Conservation (phyloP, 1,140 invertebrate species). For the Tribolium castaneum region DNA sequence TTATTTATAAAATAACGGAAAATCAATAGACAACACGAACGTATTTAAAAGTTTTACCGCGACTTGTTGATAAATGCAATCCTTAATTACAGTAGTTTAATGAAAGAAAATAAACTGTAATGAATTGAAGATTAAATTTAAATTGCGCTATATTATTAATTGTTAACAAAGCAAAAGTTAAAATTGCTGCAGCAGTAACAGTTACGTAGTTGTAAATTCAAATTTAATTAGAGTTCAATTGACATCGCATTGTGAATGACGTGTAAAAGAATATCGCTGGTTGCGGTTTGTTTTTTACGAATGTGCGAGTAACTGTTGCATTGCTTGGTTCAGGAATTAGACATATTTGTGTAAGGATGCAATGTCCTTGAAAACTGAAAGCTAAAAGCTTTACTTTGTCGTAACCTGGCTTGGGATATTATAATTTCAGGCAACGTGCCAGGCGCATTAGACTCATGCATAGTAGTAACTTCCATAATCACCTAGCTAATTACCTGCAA, state of each 20-base stretch:
- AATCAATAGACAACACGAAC: constrained; percentile 16
- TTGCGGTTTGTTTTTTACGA: too few relatives aligned
- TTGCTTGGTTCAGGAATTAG: not conserved
- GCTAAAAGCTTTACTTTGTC: constrained; percentile 30
- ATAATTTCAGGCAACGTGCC: constrained; percentile 31
- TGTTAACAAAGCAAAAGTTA: not conserved
- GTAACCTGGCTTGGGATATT: constrained; percentile 29
- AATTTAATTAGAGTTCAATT: too few relatives aligned
- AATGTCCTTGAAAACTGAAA: constrained; percentile 15
- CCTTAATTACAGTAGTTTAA: constrained; percentile 3
- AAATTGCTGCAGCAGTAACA: too few relatives aligned
- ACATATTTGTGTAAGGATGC: not conserved
- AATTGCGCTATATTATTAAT: not conserved
- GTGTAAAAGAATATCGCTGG: too few relatives aligned
- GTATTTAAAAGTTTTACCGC: constrained; percentile 4
- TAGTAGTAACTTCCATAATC: constrained; percentile 23
- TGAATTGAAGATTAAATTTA: not conserved
- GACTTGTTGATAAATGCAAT: constrained; percentile 3
- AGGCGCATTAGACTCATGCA: constrained; percentile 19
- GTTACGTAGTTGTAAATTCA: too few relatives aligned
- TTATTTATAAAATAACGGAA: constrained; percentile 23
- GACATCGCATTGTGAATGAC: not conserved
- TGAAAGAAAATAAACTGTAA: not conserved
- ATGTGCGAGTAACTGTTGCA: not conserved
- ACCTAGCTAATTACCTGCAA: constrained; percentile 14